These are phyloP conservation scores for Xestia c-nigrum DNA, from an alignment of 2,888 invertebrate genomes.

Conservation along the genomic window DNA sequence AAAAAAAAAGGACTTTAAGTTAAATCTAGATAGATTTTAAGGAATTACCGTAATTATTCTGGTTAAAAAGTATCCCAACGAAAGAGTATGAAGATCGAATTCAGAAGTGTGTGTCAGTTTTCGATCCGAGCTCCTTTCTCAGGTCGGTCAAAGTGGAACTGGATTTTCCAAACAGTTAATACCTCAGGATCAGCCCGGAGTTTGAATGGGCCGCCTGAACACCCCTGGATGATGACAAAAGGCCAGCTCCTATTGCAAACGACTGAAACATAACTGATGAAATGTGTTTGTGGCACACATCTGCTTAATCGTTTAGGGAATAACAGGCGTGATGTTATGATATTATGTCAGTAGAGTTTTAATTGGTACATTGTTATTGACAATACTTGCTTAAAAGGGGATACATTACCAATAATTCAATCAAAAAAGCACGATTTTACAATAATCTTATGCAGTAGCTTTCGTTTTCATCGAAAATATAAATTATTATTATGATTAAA, in stretches of 20 bases:
- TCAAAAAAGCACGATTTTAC: background rate
- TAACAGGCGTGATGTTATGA: background rate
- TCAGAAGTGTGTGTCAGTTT: background rate
- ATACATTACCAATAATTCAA: background rate
- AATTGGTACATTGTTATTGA: background rate
- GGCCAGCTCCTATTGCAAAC: background rate
- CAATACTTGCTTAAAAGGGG: background rate
- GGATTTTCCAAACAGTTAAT: background rate
- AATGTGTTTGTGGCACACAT: background rate
- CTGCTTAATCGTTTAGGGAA: background rate
- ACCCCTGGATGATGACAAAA: background rate
- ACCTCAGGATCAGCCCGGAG: too few species aligned
- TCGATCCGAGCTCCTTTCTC: background rate
- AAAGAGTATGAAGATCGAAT: background rate
- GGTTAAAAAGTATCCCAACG: background rate
- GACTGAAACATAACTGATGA: background rate
- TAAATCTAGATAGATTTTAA: background rate
- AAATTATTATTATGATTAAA: background rate
- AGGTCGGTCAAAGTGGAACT: background rate
- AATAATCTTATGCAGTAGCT: background rate
- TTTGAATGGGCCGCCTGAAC: background rate
- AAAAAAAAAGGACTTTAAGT: too few species aligned
- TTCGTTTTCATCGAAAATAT: conserved; percentile 6
- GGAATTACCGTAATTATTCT: background rate
- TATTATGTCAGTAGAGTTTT: background rate